phyloP scores from a whole-genome alignment of 2,888 invertebrate species.

The Chouioia cunea region DNA sequence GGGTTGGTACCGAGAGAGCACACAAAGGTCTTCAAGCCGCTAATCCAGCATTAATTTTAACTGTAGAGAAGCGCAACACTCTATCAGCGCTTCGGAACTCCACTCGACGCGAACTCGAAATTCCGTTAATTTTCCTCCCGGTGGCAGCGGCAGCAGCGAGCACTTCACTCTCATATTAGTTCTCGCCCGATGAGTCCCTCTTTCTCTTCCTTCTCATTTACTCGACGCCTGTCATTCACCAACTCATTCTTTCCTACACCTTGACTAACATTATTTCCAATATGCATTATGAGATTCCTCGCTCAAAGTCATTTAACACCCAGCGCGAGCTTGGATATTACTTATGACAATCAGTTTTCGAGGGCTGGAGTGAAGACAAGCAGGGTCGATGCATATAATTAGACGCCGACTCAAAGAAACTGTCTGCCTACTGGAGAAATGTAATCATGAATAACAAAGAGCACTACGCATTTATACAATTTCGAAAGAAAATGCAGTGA shows the following conservation, averaged over 20 bases:
- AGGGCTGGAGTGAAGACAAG: too few species aligned
- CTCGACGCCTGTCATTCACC: neutral
- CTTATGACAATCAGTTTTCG: too few species aligned
- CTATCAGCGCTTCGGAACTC: conserved; percentile 42
- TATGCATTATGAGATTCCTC: conserved; percentile 6
- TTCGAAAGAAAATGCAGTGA: conserved; percentile 28
- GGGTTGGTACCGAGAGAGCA: neutral
- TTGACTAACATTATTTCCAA: conserved; percentile 1
- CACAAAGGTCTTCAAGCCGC: neutral
- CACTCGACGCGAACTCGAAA: conserved; percentile 40
- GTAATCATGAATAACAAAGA: neutral
- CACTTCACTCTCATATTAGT: conserved; percentile 40
- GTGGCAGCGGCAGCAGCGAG: neutral
- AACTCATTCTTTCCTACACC: conserved; percentile 5
- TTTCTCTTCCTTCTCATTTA: neutral
- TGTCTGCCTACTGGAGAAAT: too few species aligned
- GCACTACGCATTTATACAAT: conserved; percentile 20
- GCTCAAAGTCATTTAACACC: conserved; percentile 1
- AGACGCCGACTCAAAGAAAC: too few species aligned
- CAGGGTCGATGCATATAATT: conserved; percentile 40
- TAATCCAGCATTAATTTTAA: conserved; percentile 44
- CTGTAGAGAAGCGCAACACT: conserved; percentile 22
- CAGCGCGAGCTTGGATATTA: neutral
- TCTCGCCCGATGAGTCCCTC: conserved; percentile 27
- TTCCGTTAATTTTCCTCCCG: conserved; percentile 44